These are phyloP conservation scores for Varroa destructor DNA, from an alignment of 1,140 invertebrate species.

Conservation along the genomic window DNA sequence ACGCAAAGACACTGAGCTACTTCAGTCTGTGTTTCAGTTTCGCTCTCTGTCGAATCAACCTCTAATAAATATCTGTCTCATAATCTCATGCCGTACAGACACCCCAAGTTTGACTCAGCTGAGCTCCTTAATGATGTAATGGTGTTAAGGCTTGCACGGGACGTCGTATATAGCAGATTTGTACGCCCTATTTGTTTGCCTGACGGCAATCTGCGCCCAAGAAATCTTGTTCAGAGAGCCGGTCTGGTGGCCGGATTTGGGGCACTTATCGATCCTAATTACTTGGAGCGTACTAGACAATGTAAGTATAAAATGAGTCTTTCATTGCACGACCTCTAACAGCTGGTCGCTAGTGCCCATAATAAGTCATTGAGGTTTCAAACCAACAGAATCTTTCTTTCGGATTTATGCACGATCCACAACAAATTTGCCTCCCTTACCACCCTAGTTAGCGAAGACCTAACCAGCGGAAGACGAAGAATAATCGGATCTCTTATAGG, in stretches of 20 bases:
- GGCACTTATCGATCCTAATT: neutral
- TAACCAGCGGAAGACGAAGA: neutral
- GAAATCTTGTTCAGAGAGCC: neutral
- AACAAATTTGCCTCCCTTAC: neutral
- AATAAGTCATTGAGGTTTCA: neutral
- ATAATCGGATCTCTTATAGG: no score
- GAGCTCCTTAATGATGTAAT: constrained; percentile 3
- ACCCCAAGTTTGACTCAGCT: neutral
- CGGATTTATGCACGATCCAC: neutral
- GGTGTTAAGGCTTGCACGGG: constrained; percentile 3
- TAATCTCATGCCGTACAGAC: neutral
- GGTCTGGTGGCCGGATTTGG: neutral
- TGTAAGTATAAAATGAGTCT: neutral
- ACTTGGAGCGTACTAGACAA: no score
- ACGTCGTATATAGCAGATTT: neutral
- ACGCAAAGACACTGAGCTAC: no score
- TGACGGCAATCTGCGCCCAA: neutral
- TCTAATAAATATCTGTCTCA: neutral
- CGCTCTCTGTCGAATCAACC: neutral
- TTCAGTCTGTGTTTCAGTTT: no score
- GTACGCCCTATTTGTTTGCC: constrained; percentile 15
- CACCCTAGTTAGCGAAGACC: neutral
- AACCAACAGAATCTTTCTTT: neutral
- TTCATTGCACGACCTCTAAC: neutral
- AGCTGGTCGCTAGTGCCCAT: neutral